Percentiles rank a stretch among this genome's conserved stretches.
These are phyloP conservation scores for Ooceraea biroi DNA, from an alignment of 1,140 invertebrate genomes.

Conservation along the genomic window DNA sequence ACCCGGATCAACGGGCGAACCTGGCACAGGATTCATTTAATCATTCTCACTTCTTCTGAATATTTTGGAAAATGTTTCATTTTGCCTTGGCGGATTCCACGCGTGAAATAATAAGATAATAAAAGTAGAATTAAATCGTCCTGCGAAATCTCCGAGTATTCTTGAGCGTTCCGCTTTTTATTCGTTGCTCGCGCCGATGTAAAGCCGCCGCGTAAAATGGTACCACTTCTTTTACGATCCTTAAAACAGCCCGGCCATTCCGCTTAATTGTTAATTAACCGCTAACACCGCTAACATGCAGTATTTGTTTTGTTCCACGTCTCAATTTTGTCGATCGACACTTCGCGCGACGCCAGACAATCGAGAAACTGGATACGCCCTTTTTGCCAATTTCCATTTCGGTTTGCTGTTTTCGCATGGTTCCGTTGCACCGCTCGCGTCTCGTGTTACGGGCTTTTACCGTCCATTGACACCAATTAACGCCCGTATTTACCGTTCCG, in stretches of 20 bases:
- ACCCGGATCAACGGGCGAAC: conserved; percentile 16
- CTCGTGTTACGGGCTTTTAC: conserved; percentile 42
- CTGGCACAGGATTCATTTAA: conserved; percentile 41
- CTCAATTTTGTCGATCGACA: not conserved
- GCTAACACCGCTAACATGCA: not conserved
- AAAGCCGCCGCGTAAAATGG: not conserved
- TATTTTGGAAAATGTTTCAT: conserved; percentile 32
- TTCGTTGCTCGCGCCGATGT: not conserved
- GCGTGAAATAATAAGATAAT: not conserved
- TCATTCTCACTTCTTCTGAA: conserved; percentile 42
- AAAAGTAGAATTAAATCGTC: conserved; percentile 39
- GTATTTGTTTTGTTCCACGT: not conserved
- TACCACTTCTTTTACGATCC: not conserved
- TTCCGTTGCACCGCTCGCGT: not conserved
- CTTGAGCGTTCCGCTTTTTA: not conserved
- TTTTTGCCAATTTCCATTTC: conserved; percentile 37
- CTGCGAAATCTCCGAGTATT: conserved; percentile 19
- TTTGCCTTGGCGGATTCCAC: conserved; percentile 15
- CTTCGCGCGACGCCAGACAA: not conserved
- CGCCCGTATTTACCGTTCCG: conserved; percentile 52
- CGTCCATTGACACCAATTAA: conserved; percentile 65
- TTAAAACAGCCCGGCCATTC: not conserved
- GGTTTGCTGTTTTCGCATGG: conserved; percentile 32
- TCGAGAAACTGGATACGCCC: conserved; percentile 21
- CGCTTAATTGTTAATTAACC: not conserved